Base-by-base conservation (phyloP, 1,140 invertebrate species). In the Drosophila kurseongensis region DNA sequence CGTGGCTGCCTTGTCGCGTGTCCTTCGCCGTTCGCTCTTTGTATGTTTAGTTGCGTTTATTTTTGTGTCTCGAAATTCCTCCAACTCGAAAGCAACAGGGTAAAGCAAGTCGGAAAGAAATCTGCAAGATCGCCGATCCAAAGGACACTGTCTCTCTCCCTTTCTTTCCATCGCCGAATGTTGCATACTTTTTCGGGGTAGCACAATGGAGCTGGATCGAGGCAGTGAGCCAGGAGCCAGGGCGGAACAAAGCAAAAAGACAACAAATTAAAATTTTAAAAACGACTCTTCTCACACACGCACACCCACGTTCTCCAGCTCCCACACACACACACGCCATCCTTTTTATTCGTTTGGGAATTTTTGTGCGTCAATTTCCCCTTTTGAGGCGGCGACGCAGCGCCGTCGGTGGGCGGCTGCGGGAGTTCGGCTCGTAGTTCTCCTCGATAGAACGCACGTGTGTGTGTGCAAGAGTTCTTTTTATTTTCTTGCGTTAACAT, bases 291-390 rank as follows among this genome's bases (percentile, higher is more conserved):
- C 69, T 29, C 60, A 51, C 56, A 62, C 51, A 57, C 50, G 48
- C 57, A 59, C 27, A 42, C 41, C 42, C 45, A 48, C 44, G 44
- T 38, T 35, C 55, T 42, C 18, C 29, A 14, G 27, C 29, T 38
- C 52, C 35, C 38, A 55, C 51, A 71, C 66, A 47, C 66, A 47
- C 58, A 60, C 52, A 60, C 41, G 65, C 50, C 50, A 51, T 63
- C 78, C 65, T 67, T 58, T 88, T 91, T 91, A 88, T 91, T 89
- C 75, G 78, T 74, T 86, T 89, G 79, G 61, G 75, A 84, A 91
- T 88, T 90, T 90, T 91, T 85, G 82, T 80, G 81, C 83, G 88
- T 88, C 76, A 73, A 84, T 88, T 88, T 88, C 84, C 84, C 80
- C 80, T 84, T 80, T 68, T 45, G 58, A 51, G 36, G 9, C 9